Conservation (phyloP, 2,888 invertebrate species). For the Orthonevra nobilis region DNA sequence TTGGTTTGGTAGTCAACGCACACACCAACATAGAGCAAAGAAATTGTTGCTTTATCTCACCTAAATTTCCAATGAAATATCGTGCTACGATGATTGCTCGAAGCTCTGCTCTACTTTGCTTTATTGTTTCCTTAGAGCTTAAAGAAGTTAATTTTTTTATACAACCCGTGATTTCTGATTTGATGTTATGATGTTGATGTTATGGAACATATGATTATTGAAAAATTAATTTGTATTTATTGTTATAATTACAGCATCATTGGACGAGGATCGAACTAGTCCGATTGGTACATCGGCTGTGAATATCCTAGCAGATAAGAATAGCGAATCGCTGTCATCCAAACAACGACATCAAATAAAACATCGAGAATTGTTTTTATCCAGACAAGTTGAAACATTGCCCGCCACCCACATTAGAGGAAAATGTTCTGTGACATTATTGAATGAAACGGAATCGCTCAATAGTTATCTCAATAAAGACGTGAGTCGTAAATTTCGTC, state of each 20-base stretch:
- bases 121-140: too few species aligned
- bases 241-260: constrained; percentile 82
- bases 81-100: too few species aligned
- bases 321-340: constrained; percentile 85
- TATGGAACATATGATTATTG: too few species aligned
- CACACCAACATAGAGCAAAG: too few species aligned
- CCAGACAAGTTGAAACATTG: constrained; percentile 97
- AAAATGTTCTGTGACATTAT: constrained; percentile 98
- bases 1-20: too few species aligned
- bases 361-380: constrained; percentile 98
- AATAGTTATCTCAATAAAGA: constrained; percentile 98
- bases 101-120: too few species aligned
- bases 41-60: too few species aligned
- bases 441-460: constrained; percentile 99
- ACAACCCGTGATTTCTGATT: too few species aligned
- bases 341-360: constrained; percentile 97
- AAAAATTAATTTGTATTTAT: neutral
- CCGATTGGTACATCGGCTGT: constrained; percentile 76
- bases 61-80: too few species aligned
- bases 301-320: constrained; percentile 76
- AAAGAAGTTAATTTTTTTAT: too few species aligned
- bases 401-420: constrained; percentile 99
- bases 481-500: constrained; percentile 83
- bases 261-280: constrained; percentile 84
- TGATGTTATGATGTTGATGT: too few species aligned